Base-by-base conservation (phyloP, 1,140 invertebrate genomes). In the Olivierus martensii region DNA sequence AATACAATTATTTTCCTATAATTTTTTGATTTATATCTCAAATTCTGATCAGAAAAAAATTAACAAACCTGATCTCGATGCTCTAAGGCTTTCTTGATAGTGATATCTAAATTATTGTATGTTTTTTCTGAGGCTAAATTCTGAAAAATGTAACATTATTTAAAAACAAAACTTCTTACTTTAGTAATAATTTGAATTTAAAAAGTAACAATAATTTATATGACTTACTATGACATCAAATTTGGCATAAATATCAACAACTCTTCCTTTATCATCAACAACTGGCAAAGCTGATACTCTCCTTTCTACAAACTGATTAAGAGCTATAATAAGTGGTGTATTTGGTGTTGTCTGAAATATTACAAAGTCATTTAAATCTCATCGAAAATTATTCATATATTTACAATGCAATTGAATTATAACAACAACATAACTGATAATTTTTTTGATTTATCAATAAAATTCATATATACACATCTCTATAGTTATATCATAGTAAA, bases 121-220 rank as follows among this genome's bases (percentile, higher is more conserved):
- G 92, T 96, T 71, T 98, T 98, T 70, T 99, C 94, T 51, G 94
- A 93, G 19, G 95, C 96, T 69, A 99, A 76, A 76, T 98, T 98
- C 90, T 95, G 65, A 12, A 77, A 75, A 52, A 28, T 6, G 9
- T 28, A 6, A n/a, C n/a, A n/a, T n/a, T n/a, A 28, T 28, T 28
- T 28, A 28, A 6, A 28, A 28, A 28, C 9, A 28, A 28, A 28
- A 28, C 28, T 28, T 6, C 4, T 6, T 28, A 28, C 9, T 28
- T 28, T 28, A n/a, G 28, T 28, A 6, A 28, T 15, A 47, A n/a
- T n/a, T 18, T 14, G 17, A 12, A 45, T 12, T 45, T 18, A 18
- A 28, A 15, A 51, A 12, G 6, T 3, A 51, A 14, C 15, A 46
- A 44, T 28, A 21, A 42, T 37, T 42, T 15, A 15, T 22, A 28